Conservation (phyloP, 2,797 vertebrate genomes). For the Argya squamiceps region DNA sequence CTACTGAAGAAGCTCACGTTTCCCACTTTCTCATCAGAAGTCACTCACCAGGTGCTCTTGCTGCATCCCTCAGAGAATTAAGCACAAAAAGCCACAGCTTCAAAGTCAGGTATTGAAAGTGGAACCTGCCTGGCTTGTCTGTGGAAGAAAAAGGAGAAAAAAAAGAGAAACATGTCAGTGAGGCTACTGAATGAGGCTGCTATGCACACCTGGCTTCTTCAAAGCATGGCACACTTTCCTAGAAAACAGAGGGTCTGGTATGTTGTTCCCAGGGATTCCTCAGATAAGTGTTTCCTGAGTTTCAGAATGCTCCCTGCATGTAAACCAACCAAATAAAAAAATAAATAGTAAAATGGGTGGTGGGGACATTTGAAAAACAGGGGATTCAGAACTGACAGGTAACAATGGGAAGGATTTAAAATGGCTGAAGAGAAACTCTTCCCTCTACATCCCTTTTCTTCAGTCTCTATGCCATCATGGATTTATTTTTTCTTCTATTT, state of each 20-base stretch:
- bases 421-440: background rate
- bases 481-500: background rate
- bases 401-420: background rate
- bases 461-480: background rate
- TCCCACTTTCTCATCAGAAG: background rate
- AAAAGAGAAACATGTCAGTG: background rate
- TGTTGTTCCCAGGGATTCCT: background rate
- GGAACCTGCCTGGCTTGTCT: background rate
- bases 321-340: background rate
- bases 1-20: accelerated
- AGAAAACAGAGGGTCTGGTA: background rate
- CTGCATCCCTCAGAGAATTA: background rate
- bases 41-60: background rate
- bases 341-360: background rate
- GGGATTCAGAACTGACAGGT: background rate
- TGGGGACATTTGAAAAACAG: background rate
- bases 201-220: background rate
- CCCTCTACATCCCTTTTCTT: background rate
- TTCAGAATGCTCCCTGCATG: background rate
- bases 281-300: background rate
- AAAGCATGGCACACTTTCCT: background rate
- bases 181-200: background rate
- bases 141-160: too few species aligned
- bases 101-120: background rate
- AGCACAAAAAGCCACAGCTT: background rate